phyloP scores from a whole-genome alignment of 2,888 invertebrate species.

The Notocelia uddmanniana region DNA sequence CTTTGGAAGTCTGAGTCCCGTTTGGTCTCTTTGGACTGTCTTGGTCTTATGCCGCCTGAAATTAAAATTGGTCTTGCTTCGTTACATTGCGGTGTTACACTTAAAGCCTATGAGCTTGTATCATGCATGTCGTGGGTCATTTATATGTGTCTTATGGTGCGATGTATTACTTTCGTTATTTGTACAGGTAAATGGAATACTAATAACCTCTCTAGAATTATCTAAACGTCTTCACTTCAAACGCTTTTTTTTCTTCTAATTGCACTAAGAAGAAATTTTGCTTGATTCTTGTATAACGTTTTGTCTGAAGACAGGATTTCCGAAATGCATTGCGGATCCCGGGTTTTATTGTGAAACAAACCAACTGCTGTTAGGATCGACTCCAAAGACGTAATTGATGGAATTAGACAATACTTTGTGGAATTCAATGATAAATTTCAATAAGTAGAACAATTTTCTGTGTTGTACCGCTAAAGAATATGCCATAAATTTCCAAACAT shows the following conservation, averaged over 20 bases:
- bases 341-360: not conserved
- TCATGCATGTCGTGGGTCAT: conserved; percentile 24
- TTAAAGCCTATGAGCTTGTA: conserved; percentile 63
- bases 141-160: not conserved
- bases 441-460: no score
- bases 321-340: no score
- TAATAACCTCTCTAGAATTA: no score
- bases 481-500: no score
- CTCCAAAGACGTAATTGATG: not conserved
- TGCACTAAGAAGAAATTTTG: not conserved
- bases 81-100: conserved; percentile 51
- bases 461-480: no score
- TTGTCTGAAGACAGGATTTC: no score
- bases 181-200: no score
- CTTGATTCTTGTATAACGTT: no score
- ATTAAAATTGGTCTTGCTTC: conserved; percentile 69
- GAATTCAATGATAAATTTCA: no score
- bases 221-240: no score
- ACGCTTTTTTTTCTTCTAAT: not conserved
- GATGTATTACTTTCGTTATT: not conserved
- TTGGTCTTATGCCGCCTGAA: conserved; percentile 77
- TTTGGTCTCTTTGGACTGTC: conserved; percentile 51
- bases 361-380: not conserved
- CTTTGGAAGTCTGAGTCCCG: conserved; percentile 40
- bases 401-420: no score